phyloP scores from a whole-genome alignment of 2,888 invertebrate species.

The Smittia sp. region DNA sequence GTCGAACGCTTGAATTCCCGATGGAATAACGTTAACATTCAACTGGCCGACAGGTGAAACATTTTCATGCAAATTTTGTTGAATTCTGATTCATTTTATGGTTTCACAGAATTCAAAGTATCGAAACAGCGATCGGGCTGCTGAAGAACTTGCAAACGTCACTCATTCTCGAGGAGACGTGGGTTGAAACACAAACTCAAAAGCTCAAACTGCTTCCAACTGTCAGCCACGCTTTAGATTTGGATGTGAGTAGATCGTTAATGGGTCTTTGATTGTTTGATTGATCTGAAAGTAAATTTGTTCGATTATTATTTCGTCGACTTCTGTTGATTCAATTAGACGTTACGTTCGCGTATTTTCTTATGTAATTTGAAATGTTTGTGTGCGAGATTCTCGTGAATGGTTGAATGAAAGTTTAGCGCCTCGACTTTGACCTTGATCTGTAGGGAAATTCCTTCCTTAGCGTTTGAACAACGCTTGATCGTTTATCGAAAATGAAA shows the following conservation, averaged over 20 bases:
- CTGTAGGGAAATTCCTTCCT: neutral
- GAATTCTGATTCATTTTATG: neutral
- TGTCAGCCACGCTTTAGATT: slow-evolving; percentile 55
- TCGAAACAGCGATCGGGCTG: slow-evolving; percentile 86
- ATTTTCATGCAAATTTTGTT: slow-evolving; percentile 42
- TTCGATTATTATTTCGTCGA: slow-evolving; percentile 6
- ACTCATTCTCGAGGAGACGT: slow-evolving; percentile 81
- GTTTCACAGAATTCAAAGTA: slow-evolving; percentile 70
- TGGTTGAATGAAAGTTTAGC: neutral
- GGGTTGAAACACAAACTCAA: slow-evolving; percentile 81
- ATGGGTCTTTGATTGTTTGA: neutral
- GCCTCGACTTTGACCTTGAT: neutral
- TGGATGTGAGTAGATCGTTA: slow-evolving; percentile 51
- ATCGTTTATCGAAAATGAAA: neutral
- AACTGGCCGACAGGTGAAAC: slow-evolving; percentile 75
- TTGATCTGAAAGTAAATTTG: slow-evolving; percentile 33
- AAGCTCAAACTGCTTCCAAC: slow-evolving; percentile 76
- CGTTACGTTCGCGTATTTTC: neutral
- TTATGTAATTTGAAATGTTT: neutral
- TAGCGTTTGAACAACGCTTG: neutral
- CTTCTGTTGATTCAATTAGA: slow-evolving; percentile 26
- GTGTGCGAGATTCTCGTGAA: neutral
- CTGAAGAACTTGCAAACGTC: slow-evolving; percentile 88
- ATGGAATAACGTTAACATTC: slow-evolving; percentile 89
- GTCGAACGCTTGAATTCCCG: slow-evolving; percentile 81